Evolutionary conservation across 2,797 vertebrate genomes (phyloP).

Genomic region (Schizopygopsis malacanthus): DNA sequence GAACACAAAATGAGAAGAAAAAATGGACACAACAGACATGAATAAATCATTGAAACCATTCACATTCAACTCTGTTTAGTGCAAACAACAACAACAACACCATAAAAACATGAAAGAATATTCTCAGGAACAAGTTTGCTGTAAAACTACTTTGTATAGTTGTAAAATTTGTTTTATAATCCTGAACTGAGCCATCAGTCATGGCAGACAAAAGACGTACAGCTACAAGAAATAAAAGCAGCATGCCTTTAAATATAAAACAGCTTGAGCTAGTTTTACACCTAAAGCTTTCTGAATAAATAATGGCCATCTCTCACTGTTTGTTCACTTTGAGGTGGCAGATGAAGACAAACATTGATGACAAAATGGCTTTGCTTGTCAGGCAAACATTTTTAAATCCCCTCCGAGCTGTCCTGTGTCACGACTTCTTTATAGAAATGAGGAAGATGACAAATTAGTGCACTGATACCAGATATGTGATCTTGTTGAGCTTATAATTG

Average conservation of each 20-base stretch:
- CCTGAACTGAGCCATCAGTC: not conserved
- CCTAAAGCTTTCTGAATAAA: constrained; percentile 46
- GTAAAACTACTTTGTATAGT: not conserved
- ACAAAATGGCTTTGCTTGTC: constrained; percentile 45
- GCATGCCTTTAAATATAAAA: constrained; percentile 33
- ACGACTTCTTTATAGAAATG: constrained; percentile 22
- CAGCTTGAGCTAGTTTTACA: constrained; percentile 17
- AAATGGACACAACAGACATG: not conserved
- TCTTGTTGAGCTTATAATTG: not conserved
- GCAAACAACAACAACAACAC: not conserved
- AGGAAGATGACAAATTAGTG: constrained; percentile 19
- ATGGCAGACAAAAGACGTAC: not conserved
- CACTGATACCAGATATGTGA: constrained; percentile 1
- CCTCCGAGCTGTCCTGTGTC: constrained; percentile 28
- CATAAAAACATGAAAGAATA: not conserved
- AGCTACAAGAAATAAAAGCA: constrained; percentile 37
- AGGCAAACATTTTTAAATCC: constrained; percentile 41
- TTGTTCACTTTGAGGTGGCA: constrained; percentile 46
- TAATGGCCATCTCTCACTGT: constrained; percentile 20
- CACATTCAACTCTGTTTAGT: not conserved
- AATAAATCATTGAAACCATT: not conserved
- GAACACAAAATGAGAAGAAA: not conserved
- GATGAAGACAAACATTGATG: constrained; percentile 46
- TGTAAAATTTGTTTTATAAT: constrained; percentile 23
- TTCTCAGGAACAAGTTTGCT: not conserved